Percentiles rank a stretch among this genome's conserved stretches.
These are phyloP conservation scores for Arrhopalites spinosus DNA, from an alignment of 2,888 invertebrate species.

Conservation along the genomic window DNA sequence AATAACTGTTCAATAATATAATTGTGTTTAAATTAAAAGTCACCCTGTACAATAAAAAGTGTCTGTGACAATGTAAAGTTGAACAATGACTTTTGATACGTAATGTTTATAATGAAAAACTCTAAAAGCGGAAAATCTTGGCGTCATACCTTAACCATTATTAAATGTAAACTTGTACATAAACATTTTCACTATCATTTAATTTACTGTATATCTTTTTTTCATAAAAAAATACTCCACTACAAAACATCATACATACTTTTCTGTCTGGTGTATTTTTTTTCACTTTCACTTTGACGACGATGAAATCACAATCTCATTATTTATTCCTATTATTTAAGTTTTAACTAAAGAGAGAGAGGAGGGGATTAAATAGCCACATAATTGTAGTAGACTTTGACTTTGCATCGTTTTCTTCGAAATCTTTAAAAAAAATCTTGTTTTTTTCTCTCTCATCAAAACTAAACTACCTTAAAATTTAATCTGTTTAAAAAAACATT, in stretches of 20 bases:
- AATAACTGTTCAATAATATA: no score
- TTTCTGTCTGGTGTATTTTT: no score
- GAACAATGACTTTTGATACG: no score
- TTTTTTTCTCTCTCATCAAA: not conserved
- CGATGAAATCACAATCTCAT: constrained; percentile 26
- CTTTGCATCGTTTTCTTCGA: not conserved
- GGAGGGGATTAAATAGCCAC: not conserved
- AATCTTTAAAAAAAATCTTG: not conserved
- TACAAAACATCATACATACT: not conserved
- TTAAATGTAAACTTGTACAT: not conserved
- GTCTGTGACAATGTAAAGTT: no score
- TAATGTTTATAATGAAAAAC: no score
- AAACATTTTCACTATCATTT: not conserved
- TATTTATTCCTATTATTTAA: constrained; percentile 1
- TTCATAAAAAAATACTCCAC: no score
- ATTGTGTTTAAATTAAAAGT: no score
- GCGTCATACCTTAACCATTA: not conserved
- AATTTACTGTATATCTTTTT: no score
- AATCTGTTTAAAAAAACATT: not conserved
- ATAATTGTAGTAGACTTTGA: not conserved
- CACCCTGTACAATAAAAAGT: no score
- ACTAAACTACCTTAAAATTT: not conserved
- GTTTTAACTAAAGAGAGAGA: not conserved
- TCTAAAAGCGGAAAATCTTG: no score
- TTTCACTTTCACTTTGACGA: constrained; percentile 25